A percentile compares a stretch with the other conserved stretches of the same genome.
Evolutionary conservation across 37 sponge, comb jelly and placozoan species (phyloP).

Genomic region (Petrosia ficiformis): DNA sequence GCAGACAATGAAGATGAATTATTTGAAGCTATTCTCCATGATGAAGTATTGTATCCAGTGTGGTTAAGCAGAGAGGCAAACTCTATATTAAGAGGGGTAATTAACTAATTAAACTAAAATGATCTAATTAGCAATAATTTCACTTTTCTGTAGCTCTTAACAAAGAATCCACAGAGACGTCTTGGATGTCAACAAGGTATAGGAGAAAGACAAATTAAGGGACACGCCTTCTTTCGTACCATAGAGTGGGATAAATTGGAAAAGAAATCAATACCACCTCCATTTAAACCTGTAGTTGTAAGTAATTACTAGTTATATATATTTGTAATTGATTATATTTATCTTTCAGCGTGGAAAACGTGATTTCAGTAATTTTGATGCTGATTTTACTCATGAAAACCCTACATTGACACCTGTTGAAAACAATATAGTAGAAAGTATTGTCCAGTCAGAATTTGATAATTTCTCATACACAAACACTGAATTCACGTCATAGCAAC

Average conservation of each 20-base stretch:
- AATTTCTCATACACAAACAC: constrained; percentile 92
- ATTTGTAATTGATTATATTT: no score
- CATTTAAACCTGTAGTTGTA: constrained; percentile 93
- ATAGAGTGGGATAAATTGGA: constrained; percentile 93
- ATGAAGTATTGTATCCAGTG: constrained; percentile 96
- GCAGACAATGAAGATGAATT: constrained; percentile 98
- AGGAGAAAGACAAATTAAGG: constrained; percentile 85
- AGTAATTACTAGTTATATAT: no score
- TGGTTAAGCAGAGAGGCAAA: constrained; percentile 96
- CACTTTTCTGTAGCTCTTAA: constrained; percentile 62
- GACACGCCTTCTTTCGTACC: constrained; percentile 87
- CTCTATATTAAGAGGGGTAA: constrained; percentile 91
- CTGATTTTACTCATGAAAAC: constrained; percentile 77
- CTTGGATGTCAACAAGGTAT: constrained; percentile 87
- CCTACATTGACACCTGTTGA: constrained; percentile 69
- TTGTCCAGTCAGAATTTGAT: constrained; percentile 81
- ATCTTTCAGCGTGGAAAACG: constrained; percentile 74
- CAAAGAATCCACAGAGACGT: constrained; percentile 81
- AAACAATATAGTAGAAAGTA: constrained; percentile 14
- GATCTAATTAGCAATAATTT: no score
- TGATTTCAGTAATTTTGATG: constrained; percentile 89
- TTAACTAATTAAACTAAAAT: no score
- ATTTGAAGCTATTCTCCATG: constrained; percentile 92
- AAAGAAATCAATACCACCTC: constrained; percentile 68
- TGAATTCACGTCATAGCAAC: constrained; percentile 44